A percentile compares a stretch with the other conserved stretches of the same genome.
Evolutionary conservation across 2,888 invertebrate species (phyloP).

Genomic region (Sepioteuthis lessoniana): DNA sequence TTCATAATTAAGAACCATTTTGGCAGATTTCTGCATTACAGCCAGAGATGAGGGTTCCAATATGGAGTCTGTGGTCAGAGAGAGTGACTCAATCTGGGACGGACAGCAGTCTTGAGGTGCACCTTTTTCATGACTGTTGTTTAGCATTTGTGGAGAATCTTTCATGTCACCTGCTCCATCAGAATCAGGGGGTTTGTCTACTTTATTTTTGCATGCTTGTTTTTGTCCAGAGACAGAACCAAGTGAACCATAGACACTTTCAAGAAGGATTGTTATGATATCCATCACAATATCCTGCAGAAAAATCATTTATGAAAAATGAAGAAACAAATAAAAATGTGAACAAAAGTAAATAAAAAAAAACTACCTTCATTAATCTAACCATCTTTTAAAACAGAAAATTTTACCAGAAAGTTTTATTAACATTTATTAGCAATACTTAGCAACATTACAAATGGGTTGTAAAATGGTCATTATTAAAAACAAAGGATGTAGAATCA

Average conservation of each 20-base stretch:
- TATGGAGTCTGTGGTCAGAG: neutral
- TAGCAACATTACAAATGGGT: too few species aligned
- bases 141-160: neutral
- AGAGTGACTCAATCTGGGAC: neutral
- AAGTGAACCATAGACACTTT: constrained; percentile 58
- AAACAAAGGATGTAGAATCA: too few species aligned
- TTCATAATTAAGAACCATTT: neutral
- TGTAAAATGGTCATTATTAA: too few species aligned
- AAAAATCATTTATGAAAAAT: neutral
- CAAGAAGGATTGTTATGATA: constrained; percentile 50
- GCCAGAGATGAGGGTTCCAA: neutral
- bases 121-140: neutral
- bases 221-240: constrained; percentile 49
- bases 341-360: neutral
- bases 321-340: too few species aligned
- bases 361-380: too few species aligned
- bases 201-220: neutral
- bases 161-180: neutral
- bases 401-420: too few species aligned
- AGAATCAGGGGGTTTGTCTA: neutral
- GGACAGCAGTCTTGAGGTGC: neutral
- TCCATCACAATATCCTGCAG: constrained; percentile 48
- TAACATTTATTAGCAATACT: too few species aligned
- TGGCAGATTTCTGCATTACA: neutral
- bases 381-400: too few species aligned